These are phyloP conservation scores for Eupelmus urozonus DNA, from an alignment of 2,888 invertebrate genomes.

Conservation along the genomic window DNA sequence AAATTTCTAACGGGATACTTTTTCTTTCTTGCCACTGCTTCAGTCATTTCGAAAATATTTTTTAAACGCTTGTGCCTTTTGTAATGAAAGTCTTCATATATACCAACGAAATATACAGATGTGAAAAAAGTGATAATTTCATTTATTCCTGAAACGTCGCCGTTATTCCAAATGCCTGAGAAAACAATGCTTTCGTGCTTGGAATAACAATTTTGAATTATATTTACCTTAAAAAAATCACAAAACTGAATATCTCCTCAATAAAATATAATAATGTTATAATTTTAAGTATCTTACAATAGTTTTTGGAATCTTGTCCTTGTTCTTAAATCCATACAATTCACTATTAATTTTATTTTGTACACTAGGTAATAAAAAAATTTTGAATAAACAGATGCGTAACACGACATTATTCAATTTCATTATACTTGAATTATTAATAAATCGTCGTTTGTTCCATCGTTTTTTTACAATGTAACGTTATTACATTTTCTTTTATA, in stretches of 20 bases:
- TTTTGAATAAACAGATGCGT: background rate
- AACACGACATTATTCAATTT: slow-evolving; percentile 2
- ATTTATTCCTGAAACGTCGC: slow-evolving; percentile 8
- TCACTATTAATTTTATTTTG: background rate
- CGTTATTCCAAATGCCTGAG: slow-evolving; percentile 11
- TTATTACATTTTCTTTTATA: no score
- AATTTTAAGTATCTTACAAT: slow-evolving; percentile 6
- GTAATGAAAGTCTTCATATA: slow-evolving; percentile 16
- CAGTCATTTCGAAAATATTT: background rate
- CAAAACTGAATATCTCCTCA: background rate
- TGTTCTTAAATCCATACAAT: background rate
- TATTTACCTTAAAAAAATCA: slow-evolving; percentile 9
- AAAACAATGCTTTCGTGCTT: background rate
- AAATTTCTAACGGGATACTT: slow-evolving; percentile 17
- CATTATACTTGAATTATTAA: slow-evolving; percentile 5
- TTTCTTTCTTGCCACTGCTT: background rate
- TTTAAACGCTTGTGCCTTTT: slow-evolving; percentile 26
- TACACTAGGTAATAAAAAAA: background rate
- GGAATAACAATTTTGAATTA: slow-evolving; percentile 1
- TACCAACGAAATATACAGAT: slow-evolving; percentile 4
- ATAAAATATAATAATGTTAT: background rate
- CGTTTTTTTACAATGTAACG: no score
- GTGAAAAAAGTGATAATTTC: background rate
- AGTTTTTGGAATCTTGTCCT: background rate
- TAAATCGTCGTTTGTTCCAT: no score